Evolutionary conservation across 92 coral and sea anemone species (phyloP), one percentile per base, ranked within the genome.

Genomic region (Zoanthus solanderi): DNA sequence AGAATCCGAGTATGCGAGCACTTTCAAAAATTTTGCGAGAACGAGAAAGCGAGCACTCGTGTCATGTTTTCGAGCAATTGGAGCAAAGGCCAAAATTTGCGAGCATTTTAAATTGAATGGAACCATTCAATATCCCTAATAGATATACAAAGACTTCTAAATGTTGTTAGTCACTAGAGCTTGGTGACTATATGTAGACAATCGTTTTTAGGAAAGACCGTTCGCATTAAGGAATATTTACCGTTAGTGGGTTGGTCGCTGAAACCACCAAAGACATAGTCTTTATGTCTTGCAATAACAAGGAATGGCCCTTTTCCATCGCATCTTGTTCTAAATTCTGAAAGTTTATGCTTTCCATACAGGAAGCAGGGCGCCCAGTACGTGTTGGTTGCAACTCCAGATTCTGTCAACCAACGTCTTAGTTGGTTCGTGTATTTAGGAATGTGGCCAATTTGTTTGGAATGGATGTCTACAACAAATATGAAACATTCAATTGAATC

Each of bases 261-360:
- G 58, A 42, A 80, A 5, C 85, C 85, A 23, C 85, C 85, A 65
- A 80, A 80, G 53, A 80, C 85, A 63, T 14, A 80, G 57, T 80
- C 69, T 15, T 18, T 9, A 61, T 42, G 2, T 46, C 85, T 80
- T n/a, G 65, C 73, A 52, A 80, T 65, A 4, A 65, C 75, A 5
- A 80, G 74, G 53, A 63, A 80, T 17, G 73, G 56, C 5, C 74
- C 74, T 45, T 63, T 80, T 13, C 44, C 30, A 37, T 12, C 4
- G 75, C 85, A 80, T 14, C 45, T 80, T 48, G 10, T 1, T 6
- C 56, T 10, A 29, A 15, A 80, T 1, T n/a, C 12, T 9, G 18
- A 10, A 13, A 44, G 3, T 6, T 23, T 45, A 16, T 63, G 0
- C 17, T 61, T 10, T 29, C 83, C 71, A 31, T 31, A 30, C 15